A percentile compares a stretch with the other conserved stretches of the same genome.
These are phyloP conservation scores for Sandelia bainsii DNA, from an alignment of 2,797 vertebrate genomes.

Conservation along the genomic window DNA sequence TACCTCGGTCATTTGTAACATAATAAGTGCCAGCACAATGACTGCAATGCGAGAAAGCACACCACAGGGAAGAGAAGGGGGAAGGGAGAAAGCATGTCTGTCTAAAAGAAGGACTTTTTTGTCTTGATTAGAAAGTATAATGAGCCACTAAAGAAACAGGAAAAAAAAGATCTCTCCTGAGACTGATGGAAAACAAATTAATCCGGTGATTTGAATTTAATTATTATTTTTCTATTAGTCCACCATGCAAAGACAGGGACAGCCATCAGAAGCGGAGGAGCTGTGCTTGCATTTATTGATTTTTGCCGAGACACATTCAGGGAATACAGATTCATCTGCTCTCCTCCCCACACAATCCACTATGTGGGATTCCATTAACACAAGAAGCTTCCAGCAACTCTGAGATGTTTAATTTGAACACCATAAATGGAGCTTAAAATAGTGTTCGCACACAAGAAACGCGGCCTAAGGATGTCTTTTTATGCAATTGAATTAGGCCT, in stretches of 20 bases:
- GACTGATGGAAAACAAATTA: constrained; percentile 94
- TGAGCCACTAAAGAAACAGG: constrained; percentile 92
- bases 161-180: constrained; percentile 89
- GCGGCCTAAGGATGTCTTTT: constrained; percentile 92
- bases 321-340: constrained; percentile 84
- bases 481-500: constrained; percentile 94
- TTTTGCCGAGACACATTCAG: constrained; percentile 92
- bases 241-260: constrained; percentile 89
- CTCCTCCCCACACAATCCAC: constrained; percentile 74
- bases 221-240: constrained; percentile 95
- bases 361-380: constrained; percentile 94
- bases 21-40: constrained; percentile 99
- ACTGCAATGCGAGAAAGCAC: constrained; percentile 93
- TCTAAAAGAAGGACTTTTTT: constrained; percentile 89
- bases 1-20: constrained; percentile 99
- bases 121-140: constrained; percentile 97
- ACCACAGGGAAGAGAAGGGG: constrained; percentile 87
- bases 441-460: constrained; percentile 88
- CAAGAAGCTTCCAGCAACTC: constrained; percentile 92
- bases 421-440: constrained; percentile 93
- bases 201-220: constrained; percentile 95
- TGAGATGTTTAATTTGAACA: constrained; percentile 97
- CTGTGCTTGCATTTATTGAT: constrained; percentile 98
- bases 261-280: constrained; percentile 90
- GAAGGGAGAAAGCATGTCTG: constrained; percentile 91